Base-by-base conservation (phyloP, 2,888 invertebrate genomes). In the Stenodera caucasica region DNA sequence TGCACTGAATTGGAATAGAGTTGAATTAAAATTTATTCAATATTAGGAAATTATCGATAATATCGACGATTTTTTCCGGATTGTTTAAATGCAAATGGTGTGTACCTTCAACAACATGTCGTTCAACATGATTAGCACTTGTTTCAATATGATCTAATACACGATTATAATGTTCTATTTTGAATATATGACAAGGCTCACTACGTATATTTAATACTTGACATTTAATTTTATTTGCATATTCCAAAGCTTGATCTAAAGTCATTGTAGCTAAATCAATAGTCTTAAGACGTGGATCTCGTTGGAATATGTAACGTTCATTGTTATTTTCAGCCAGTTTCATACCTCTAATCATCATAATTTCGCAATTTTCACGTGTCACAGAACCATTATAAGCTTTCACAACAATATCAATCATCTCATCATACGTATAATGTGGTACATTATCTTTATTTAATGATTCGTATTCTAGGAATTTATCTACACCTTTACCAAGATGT, bases 81-180 rank as follows among this genome's bases (percentile, higher is more conserved):
- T 88, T 83, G 68, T 90, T 90, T 59, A 94, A 82, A 73, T 94
- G 94, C 8, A 94, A 84, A 73, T 94, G 94, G 80, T 94, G 94
- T 0, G 90, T 90, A 0, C 94, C 94, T 61, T 88, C 84, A 3
- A 94, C 87, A 74, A 88, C 85, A 33, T 86, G 82, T 64, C 86
- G 88, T 54, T 83, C 84, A 50, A 91, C 84, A 62, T 79, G 80
- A 45, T 82, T 82, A 0, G 91, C 85, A 0, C 80, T 81, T 49
- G 81, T 69, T 73, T 84, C 86, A 64, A 93, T 83, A 61, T 84
- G 83, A 37, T 90, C 85, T 54, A 93, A 81, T 2, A 91, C 86
- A 56, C 83, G 77, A 12, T 85, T 77, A 74, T 92, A 93, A 67
- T 87, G 85, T 0, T 88, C 81, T 66, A 85, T 81, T 64, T 91